phyloP scores from a whole-genome alignment of 2,888 invertebrate species.

The Andrena bucephala region DNA sequence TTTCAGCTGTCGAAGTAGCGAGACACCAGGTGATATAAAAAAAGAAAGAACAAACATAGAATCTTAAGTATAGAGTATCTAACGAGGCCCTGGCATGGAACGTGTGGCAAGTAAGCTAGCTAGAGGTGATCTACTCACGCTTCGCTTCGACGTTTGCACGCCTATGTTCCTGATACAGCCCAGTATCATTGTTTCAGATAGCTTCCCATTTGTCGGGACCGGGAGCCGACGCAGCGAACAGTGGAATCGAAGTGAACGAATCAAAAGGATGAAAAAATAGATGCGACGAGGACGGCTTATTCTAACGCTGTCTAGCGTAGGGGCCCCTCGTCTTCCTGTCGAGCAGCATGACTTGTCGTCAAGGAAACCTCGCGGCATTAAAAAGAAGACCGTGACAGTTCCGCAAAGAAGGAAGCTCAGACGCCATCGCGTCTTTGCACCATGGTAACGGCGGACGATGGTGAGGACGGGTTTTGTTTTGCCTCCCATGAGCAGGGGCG shows the following conservation, averaged over 20 bases:
- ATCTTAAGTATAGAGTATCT: constrained; percentile 54
- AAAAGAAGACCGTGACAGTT: too few species aligned
- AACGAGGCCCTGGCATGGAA: constrained; percentile 58
- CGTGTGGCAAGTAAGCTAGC: constrained; percentile 53
- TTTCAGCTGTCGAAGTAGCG: constrained; percentile 82
- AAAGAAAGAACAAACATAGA: constrained; percentile 70
- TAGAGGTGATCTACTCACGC: constrained; percentile 85
- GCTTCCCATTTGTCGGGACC: neutral
- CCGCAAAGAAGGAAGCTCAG: too few species aligned
- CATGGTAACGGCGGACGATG: too few species aligned
- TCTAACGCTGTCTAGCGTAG: too few species aligned
- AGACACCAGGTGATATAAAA: constrained; percentile 71
- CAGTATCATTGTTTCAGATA: constrained; percentile 83
- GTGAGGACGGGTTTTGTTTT: too few species aligned
- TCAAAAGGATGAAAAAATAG: constrained; percentile 25
- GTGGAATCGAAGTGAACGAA: constrained; percentile 3
- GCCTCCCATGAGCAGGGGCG: too few species aligned
- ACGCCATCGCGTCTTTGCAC: too few species aligned
- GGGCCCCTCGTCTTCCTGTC: constrained; percentile 21
- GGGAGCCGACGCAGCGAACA: neutral
- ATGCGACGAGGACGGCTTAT: too few species aligned
- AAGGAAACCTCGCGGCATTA: too few species aligned
- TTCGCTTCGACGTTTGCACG: constrained; percentile 83
- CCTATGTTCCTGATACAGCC: constrained; percentile 83
- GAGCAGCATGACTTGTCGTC: too few species aligned